Percentiles rank a stretch among this genome's conserved stretches.
Evolutionary conservation across 2,113 vertebrate species (phyloP).

Genomic region (Struthio camelus): DNA sequence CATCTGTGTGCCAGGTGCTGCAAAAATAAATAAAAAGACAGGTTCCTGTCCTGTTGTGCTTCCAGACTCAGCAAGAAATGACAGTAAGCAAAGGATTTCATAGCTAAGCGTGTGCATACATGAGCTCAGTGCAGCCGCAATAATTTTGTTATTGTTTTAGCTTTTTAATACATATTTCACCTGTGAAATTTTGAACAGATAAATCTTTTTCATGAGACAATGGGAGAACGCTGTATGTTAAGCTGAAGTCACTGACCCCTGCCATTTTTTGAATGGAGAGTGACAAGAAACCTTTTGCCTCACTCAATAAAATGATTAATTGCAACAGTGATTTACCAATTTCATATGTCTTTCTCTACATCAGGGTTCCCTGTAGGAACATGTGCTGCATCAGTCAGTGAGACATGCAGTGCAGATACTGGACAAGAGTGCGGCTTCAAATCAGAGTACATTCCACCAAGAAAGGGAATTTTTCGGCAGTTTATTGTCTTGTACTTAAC

Average conservation of each 20-base stretch:
- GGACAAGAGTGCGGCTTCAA: not conserved
- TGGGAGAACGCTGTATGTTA: not conserved
- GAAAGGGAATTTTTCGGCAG: not conserved
- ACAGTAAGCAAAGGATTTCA: not conserved
- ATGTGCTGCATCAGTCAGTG: not conserved
- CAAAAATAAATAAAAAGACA: not conserved
- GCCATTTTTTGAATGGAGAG: conserved; percentile 20
- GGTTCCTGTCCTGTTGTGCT: not conserved
- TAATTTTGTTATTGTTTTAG: not conserved
- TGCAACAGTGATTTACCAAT: conserved; percentile 18
- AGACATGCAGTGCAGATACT: not conserved
- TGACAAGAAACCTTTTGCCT: conserved; percentile 16
- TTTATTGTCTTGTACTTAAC: not conserved
- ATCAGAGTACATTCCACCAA: not conserved
- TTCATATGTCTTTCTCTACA: conserved; percentile 2
- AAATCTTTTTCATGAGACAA: not conserved
- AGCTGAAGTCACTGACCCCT: not conserved
- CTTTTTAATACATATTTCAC: not conserved
- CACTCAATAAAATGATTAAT: conserved; percentile 19
- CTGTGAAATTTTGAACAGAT: not conserved
- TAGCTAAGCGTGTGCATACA: not conserved
- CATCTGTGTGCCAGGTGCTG: not conserved
- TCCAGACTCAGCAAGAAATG: not conserved
- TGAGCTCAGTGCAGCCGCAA: not conserved
- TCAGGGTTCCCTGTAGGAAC: not conserved